Conservation (phyloP, 2,888 invertebrate species). For the Rhingia rostrata region DNA sequence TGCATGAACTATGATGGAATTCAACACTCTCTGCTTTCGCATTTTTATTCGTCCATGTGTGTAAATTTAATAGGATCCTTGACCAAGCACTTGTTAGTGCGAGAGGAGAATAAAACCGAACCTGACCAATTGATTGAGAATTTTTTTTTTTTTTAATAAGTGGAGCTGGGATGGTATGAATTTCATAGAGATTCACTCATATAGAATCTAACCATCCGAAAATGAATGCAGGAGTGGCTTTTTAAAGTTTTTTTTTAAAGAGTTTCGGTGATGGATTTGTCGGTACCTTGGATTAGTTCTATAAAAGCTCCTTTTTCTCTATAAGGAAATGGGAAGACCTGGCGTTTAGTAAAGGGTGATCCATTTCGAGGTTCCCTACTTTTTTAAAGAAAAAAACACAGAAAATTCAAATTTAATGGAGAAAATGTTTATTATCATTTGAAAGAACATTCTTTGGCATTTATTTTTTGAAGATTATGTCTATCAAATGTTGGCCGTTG, state of each 20-base stretch:
- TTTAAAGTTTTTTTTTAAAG: neutral
- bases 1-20: neutral
- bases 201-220: neutral
- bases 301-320: no score
- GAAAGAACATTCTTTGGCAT: no score
- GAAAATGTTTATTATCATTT: no score
- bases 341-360: no score
- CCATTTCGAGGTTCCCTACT: no score
- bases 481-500: no score
- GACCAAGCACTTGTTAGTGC: slow-evolving; percentile 34
- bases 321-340: no score
- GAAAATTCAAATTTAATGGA: no score
- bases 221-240: slow-evolving; percentile 18
- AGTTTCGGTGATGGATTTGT: neutral
- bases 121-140: slow-evolving; percentile 37
- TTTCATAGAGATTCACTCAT: neutral
- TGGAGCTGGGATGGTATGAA: neutral
- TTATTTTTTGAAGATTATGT: no score
- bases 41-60: slow-evolving; percentile 50
- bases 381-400: no score
- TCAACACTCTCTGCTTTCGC: slow-evolving; percentile 1
- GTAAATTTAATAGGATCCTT: slow-evolving; percentile 53
- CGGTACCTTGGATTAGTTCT: no score
- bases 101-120: slow-evolving; percentile 4
- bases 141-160: neutral